Conservation (phyloP, 64 coral and sea anemone species). For the Astreopora myriophthalma region DNA sequence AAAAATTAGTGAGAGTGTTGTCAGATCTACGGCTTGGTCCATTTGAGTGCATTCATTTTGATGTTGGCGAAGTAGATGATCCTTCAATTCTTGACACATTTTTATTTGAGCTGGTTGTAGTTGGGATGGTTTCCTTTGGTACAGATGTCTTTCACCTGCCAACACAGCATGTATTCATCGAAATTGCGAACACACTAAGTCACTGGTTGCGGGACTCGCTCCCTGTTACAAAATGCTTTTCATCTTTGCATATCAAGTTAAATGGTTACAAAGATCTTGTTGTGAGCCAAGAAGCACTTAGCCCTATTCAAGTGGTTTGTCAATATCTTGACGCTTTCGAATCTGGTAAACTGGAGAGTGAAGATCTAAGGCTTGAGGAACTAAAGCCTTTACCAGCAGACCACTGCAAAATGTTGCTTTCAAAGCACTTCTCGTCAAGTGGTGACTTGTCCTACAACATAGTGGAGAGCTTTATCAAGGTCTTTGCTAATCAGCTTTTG, state of each 20-base stretch:
- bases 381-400: neutral
- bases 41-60: conserved; percentile 83
- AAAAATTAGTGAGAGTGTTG: conserved; percentile 54
- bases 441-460: conserved; percentile 82
- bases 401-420: conserved; percentile 45
- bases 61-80: conserved; percentile 77
- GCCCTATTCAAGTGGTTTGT: conserved; percentile 81
- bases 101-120: conserved; percentile 58
- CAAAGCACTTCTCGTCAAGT: conserved; percentile 51
- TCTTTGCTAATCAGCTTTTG: conserved; percentile 83
- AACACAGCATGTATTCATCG: conserved; percentile 59
- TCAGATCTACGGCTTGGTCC: conserved; percentile 23
- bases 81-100: conserved; percentile 64
- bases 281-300: conserved; percentile 53
- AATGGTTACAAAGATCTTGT: conserved; percentile 54
- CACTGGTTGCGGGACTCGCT: conserved; percentile 71
- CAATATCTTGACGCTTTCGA: conserved; percentile 76
- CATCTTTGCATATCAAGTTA: conserved; percentile 19
- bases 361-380: conserved; percentile 21
- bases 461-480: conserved; percentile 75
- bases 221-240: conserved; percentile 76
- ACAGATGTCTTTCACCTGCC: conserved; percentile 61
- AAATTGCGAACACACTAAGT: conserved; percentile 67
- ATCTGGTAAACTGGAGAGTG: conserved; percentile 47
- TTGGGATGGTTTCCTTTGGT: conserved; percentile 68